phyloP scores from a whole-genome alignment of 2,888 invertebrate genomes.

The Cephus rjabovi region DNA sequence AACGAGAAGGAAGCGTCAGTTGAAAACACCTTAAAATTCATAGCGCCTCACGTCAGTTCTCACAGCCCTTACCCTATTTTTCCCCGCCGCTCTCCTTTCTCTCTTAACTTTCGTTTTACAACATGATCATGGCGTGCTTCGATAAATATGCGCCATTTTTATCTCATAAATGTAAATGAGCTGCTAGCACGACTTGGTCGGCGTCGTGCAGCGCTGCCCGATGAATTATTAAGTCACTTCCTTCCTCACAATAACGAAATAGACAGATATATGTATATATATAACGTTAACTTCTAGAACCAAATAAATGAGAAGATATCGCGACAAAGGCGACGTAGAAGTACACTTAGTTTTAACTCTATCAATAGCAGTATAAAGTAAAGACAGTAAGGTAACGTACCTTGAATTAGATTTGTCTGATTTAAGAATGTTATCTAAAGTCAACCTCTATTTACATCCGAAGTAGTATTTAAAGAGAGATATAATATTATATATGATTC shows the following conservation, averaged over 20 bases:
- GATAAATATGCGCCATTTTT: constrained; percentile 35
- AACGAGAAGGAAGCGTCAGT: neutral
- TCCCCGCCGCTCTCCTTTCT: neutral
- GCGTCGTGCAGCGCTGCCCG: constrained; percentile 20
- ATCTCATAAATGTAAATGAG: constrained; percentile 41
- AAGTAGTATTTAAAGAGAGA: neutral
- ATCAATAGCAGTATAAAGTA: neutral
- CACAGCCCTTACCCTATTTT: constrained; percentile 6
- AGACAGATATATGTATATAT: constrained; percentile 25
- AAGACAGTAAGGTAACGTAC: neutral
- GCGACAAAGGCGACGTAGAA: constrained; percentile 21
- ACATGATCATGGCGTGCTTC: constrained; percentile 21
- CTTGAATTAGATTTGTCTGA: neutral
- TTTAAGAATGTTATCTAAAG: neutral
- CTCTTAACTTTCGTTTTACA: constrained; percentile 17
- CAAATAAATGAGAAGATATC: constrained; percentile 28
- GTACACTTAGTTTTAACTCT: constrained; percentile 9
- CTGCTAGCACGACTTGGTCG: constrained; percentile 25
- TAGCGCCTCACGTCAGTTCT: constrained; percentile 1
- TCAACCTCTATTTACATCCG: neutral
- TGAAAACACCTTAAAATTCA: constrained; percentile 10
- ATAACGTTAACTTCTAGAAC: constrained; percentile 25
- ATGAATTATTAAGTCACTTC: constrained; percentile 38
- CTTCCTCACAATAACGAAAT: constrained; percentile 31
- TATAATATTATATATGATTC: neutral